Conservation (phyloP, 1,140 invertebrate species). For the Heliconius nattereri region DNA sequence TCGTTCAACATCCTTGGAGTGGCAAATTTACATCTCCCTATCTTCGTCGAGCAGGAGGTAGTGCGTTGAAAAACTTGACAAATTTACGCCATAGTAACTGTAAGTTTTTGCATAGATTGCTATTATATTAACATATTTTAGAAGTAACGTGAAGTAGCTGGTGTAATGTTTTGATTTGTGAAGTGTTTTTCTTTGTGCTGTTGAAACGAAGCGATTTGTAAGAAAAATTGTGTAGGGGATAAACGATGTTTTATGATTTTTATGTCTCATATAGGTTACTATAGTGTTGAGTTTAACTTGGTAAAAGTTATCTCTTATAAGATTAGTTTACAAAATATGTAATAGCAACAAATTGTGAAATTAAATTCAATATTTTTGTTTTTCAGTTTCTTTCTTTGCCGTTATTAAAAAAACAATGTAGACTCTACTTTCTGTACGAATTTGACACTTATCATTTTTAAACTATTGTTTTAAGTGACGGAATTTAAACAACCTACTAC, state of each 20-base stretch:
- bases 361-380: no score
- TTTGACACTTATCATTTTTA: no score
- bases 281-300: not conserved
- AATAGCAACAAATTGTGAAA: no score
- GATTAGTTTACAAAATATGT: no score
- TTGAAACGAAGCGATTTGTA: not conserved
- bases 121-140: conserved; percentile 36
- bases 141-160: conserved; percentile 14
- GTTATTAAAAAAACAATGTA: no score
- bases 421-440: no score
- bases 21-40: conserved; percentile 63
- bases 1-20: conserved; percentile 53
- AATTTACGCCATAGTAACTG: conserved; percentile 28
- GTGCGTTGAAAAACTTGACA: conserved; percentile 38
- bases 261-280: not conserved
- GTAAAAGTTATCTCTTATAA: no score
- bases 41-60: conserved; percentile 48
- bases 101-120: conserved; percentile 31
- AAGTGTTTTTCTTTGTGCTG: not conserved
- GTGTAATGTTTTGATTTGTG: conserved; percentile 27
- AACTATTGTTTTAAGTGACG: no score
- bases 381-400: no score
- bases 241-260: not conserved
- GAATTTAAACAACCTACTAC: no score
- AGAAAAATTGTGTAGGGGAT: not conserved